Evolutionary conservation across 2,797 vertebrate species (phyloP).

Genomic region (Chaetophractus vellerosus): DNA sequence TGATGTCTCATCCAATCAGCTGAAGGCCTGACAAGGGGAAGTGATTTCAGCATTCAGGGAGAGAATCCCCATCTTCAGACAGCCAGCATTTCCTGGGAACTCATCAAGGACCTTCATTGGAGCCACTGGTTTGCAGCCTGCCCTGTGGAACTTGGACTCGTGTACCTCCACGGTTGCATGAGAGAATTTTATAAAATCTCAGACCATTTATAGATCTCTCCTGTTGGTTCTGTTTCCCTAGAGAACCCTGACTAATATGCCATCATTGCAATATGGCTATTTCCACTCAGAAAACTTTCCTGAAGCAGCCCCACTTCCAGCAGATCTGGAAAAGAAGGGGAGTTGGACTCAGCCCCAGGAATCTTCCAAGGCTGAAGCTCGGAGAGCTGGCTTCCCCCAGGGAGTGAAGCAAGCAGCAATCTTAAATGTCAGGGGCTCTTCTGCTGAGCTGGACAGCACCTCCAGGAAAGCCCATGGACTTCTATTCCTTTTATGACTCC

Average conservation of each 20-base stretch:
- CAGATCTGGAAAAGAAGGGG: neutral
- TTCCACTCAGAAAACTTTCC: neutral
- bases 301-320: neutral
- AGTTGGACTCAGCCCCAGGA: accelerated
- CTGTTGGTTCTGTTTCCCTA: too few relatives aligned
- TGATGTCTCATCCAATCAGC: too few relatives aligned
- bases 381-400: neutral
- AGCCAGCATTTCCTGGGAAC: too few relatives aligned
- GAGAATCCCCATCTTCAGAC: too few relatives aligned
- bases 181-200: too few relatives aligned
- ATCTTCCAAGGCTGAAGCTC: neutral
- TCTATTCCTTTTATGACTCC: neutral
- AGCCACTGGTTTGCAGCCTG: too few relatives aligned
- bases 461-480: neutral
- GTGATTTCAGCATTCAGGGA: too few relatives aligned
- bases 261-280: neutral
- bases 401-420: neutral
- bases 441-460: neutral
- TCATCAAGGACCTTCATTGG: too few relatives aligned
- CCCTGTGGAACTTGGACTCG: too few relatives aligned
- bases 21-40: too few relatives aligned
- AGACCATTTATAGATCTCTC: too few relatives aligned
- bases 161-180: too few relatives aligned
- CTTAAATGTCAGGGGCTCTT: neutral
- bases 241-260: neutral